Evolutionary conservation across 2,113 vertebrate genomes (phyloP).

Genomic region (Neotragus moschatus): DNA sequence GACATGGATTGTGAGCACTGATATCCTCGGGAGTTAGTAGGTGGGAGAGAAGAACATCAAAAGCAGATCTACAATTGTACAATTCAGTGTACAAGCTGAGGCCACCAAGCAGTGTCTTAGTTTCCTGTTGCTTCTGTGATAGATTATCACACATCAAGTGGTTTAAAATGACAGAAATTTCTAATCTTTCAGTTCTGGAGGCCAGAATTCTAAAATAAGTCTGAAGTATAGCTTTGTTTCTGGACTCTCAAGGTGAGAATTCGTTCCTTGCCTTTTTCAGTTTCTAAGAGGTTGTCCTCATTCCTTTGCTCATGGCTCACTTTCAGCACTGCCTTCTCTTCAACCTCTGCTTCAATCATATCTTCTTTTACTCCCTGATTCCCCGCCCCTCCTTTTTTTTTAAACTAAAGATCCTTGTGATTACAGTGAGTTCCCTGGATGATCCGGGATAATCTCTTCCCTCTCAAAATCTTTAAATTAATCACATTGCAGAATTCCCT

Average conservation of each 20-base stretch:
- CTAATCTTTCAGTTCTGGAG: not conserved
- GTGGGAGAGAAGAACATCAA: not conserved
- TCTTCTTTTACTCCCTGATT: not conserved
- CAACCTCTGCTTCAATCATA: not conserved
- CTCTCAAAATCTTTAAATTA: not conserved
- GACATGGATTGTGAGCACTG: not conserved
- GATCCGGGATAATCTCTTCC: not conserved
- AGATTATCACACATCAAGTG: not conserved
- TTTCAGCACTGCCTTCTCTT: not conserved
- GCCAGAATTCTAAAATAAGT: not conserved
- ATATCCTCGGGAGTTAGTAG: not conserved
- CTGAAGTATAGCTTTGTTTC: not conserved
- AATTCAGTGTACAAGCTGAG: not conserved
- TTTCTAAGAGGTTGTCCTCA: not conserved
- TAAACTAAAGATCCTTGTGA: not conserved
- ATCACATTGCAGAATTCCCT: not conserved
- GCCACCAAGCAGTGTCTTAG: not conserved
- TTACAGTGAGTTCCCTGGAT: not conserved
- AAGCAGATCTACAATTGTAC: not conserved
- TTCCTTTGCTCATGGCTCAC: not conserved
- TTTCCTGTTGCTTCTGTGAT: not conserved
- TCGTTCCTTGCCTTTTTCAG: not conserved
- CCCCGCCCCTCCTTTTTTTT: fast-evolving
- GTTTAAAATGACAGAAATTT: not conserved
- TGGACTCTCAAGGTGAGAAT: not conserved